phyloP scores from a whole-genome alignment of 2,797 vertebrate genomes.

The Gymnothorax reevesii region DNA sequence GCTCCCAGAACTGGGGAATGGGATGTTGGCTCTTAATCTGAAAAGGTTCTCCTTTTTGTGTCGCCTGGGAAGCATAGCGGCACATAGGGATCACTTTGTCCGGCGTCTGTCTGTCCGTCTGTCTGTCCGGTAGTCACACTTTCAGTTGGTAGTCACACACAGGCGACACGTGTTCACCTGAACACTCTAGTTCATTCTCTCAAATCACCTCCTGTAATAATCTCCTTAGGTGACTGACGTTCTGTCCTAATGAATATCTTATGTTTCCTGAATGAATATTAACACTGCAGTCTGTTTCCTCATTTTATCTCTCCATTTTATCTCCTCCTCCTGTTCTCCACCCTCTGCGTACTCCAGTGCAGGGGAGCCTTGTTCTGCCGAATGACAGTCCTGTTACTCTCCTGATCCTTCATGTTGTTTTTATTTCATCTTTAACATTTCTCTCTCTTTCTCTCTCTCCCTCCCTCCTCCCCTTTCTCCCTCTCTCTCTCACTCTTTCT shows the following conservation, averaged over 20 bases:
- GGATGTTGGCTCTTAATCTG: neutral
- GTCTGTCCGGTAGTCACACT: too few species aligned
- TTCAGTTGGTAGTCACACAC: too few species aligned
- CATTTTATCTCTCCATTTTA: neutral
- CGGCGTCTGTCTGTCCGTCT: too few species aligned
- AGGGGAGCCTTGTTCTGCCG: neutral
- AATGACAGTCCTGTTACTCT: neutral
- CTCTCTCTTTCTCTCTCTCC: too few species aligned
- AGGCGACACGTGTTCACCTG: too few species aligned
- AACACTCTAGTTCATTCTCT: too few species aligned
- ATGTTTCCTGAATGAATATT: constrained; percentile 14
- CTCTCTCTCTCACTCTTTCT: neutral
- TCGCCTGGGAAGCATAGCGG: too few species aligned
- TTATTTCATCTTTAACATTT: neutral
- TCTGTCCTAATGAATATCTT: neutral
- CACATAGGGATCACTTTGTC: too few species aligned
- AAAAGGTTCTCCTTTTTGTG: neutral
- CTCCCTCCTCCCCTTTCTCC: neutral
- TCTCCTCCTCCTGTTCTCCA: neutral
- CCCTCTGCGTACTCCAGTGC: neutral
- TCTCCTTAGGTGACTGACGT: neutral
- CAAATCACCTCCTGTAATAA: constrained; percentile 21
- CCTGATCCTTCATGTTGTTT: neutral
- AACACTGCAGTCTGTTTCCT: neutral
- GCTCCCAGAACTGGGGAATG: neutral